Evolutionary conservation across 30 jellyfish, hydroid and myxozoan species (phyloP).

Genomic region (Clytia hemisphaerica): DNA sequence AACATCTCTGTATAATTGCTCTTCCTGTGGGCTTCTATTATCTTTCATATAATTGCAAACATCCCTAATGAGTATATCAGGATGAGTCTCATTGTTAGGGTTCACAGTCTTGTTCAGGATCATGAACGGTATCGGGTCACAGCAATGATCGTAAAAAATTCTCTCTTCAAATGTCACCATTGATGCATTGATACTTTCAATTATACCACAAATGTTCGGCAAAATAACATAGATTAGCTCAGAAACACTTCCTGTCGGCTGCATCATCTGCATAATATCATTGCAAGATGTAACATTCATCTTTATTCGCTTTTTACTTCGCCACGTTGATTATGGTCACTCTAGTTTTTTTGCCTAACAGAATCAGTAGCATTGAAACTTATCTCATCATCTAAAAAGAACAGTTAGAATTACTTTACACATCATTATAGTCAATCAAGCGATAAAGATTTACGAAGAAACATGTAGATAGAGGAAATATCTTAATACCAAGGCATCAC

Average conservation of each 20-base stretch:
- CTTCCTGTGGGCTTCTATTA: slow-evolving; percentile 5
- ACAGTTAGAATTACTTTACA: too few relatives aligned
- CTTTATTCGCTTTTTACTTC: neutral
- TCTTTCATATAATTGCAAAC: slow-evolving; percentile 3
- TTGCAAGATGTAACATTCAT: slow-evolving; percentile 1
- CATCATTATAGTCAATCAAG: too few relatives aligned
- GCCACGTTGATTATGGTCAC: too few relatives aligned
- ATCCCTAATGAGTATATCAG: neutral
- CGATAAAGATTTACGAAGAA: too few relatives aligned
- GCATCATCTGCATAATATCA: neutral
- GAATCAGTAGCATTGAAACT: too few relatives aligned
- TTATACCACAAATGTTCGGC: slow-evolving; percentile 15
- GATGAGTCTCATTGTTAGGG: neutral
- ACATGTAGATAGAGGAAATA: too few relatives aligned
- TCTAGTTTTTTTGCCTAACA: too few relatives aligned
- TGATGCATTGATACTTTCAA: neutral
- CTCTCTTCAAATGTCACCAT: neutral
- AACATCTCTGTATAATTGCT: neutral
- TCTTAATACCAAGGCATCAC: too few relatives aligned
- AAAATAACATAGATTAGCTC: neutral
- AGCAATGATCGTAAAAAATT: slow-evolving; percentile 11
- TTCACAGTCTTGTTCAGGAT: slow-evolving; percentile 4
- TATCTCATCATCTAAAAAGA: too few relatives aligned
- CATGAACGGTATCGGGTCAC: slow-evolving; percentile 20
- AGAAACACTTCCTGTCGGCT: neutral